phyloP scores from a whole-genome alignment of 2,113 vertebrate genomes.

The Coregonus clupeaformis region DNA sequence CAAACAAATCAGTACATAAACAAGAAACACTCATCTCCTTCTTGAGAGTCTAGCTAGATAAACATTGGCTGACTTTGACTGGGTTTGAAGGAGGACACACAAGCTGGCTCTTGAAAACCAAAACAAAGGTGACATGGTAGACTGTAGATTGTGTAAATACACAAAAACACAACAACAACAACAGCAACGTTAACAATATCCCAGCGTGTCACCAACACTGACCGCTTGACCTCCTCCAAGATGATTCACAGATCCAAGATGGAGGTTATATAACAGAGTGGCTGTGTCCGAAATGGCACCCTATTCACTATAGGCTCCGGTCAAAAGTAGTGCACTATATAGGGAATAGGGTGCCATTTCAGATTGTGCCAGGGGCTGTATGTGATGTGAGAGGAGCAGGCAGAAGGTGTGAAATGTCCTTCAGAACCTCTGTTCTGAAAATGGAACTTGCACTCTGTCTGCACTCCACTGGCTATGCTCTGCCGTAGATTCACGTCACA shows the following conservation, averaged over 20 bases:
- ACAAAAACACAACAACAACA: not conserved
- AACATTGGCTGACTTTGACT: not conserved
- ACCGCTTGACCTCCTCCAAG: too few relatives aligned
- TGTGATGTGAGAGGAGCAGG: not conserved
- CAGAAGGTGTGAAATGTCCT: slow-evolving; percentile 42
- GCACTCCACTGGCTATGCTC: slow-evolving; percentile 14
- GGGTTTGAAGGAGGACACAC: not conserved
- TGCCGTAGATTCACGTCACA: not conserved
- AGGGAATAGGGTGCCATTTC: not conserved
- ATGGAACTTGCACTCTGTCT: slow-evolving; percentile 30
- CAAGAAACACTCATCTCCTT: not conserved
- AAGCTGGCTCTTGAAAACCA: not conserved
- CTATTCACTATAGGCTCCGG: too few relatives aligned
- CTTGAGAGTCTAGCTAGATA: not conserved
- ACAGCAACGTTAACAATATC: not conserved
- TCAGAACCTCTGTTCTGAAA: slow-evolving; percentile 35
- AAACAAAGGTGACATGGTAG: not conserved
- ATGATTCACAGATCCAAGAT: not conserved
- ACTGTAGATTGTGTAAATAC: not conserved
- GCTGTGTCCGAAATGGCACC: too few relatives aligned
- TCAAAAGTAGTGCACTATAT: too few relatives aligned
- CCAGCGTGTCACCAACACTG: too few relatives aligned
- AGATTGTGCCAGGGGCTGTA: not conserved
- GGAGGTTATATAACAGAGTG: not conserved
- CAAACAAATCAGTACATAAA: too few relatives aligned